phyloP scores from a whole-genome alignment of 1,140 invertebrate genomes.

The Copidosoma floridanum region DNA sequence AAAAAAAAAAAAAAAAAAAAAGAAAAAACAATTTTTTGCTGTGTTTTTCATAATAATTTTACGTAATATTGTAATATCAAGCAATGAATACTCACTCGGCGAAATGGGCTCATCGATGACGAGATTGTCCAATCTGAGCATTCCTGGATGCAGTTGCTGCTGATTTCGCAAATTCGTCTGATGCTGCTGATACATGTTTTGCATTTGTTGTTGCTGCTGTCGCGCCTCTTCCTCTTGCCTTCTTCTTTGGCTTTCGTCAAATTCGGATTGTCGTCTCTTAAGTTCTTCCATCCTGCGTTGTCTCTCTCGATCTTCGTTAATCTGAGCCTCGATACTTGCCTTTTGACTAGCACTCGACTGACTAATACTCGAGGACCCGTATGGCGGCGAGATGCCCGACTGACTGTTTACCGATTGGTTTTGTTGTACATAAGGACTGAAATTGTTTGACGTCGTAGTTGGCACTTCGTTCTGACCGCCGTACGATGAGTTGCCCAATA shows the following conservation, averaged over 20 bases:
- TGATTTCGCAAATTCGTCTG: slow-evolving; percentile 41
- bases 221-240: slow-evolving; percentile 57
- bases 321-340: slow-evolving; percentile 27
- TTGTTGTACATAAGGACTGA: slow-evolving; percentile 11
- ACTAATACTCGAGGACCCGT: slow-evolving; percentile 33
- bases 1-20: not conserved
- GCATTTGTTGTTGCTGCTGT: slow-evolving; percentile 42
- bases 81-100: slow-evolving; percentile 38
- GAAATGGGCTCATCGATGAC: slow-evolving; percentile 56
- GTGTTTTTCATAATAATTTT: not conserved
- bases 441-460: not conserved
- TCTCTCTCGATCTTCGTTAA: slow-evolving; percentile 55
- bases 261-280: slow-evolving; percentile 56
- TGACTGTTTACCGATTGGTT: slow-evolving; percentile 34
- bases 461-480: slow-evolving; percentile 33
- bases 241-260: slow-evolving; percentile 52
- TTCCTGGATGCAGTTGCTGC: slow-evolving; percentile 45
- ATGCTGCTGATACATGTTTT: slow-evolving; percentile 41
- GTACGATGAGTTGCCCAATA: slow-evolving; percentile 33
- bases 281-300: slow-evolving; percentile 59
- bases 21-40: too few species aligned
- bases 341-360: slow-evolving; percentile 41
- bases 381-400: slow-evolving; percentile 34
- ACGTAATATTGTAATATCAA: not conserved
- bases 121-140: slow-evolving; percentile 59